Percentiles rank a stretch among this genome's conserved stretches.
Evolutionary conservation across 2,797 vertebrate species (phyloP).

Genomic region (Cirrhinus molitorella): DNA sequence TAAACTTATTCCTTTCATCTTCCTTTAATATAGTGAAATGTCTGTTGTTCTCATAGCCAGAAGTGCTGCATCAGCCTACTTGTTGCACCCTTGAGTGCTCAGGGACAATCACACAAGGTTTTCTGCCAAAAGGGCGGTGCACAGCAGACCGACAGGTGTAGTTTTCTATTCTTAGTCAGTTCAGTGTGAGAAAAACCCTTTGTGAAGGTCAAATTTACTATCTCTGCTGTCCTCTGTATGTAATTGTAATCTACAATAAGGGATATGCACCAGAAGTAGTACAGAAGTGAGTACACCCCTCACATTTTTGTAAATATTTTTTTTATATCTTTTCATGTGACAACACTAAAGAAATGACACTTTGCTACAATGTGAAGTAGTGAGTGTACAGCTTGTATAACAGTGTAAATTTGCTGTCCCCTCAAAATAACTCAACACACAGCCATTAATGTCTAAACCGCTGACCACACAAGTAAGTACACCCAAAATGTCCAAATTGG

Average conservation of each 20-base stretch:
- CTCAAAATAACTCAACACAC: too few species aligned
- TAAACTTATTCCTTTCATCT: background rate
- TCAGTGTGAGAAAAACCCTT: background rate
- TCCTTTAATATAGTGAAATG: background rate
- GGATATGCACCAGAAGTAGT: too few species aligned
- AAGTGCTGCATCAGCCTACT: background rate
- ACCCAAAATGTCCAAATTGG: too few species aligned
- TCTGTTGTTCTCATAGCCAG: background rate
- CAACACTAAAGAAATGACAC: too few species aligned
- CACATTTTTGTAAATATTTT: too few species aligned
- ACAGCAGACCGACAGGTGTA: background rate
- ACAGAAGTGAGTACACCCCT: too few species aligned
- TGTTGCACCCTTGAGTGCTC: background rate
- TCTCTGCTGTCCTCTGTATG: background rate
- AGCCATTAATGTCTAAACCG: too few species aligned
- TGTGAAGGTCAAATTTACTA: background rate
- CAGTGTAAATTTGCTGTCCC: too few species aligned
- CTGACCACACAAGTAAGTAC: too few species aligned
- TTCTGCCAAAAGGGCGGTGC: background rate
- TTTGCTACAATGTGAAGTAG: too few species aligned
- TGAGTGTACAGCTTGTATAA: too few species aligned
- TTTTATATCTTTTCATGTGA: too few species aligned
- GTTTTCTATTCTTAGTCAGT: background rate
- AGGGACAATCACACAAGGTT: background rate
- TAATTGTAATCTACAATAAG: background rate